Conservation (phyloP, 2,113 vertebrate species). For the Camelus bactrianus region DNA sequence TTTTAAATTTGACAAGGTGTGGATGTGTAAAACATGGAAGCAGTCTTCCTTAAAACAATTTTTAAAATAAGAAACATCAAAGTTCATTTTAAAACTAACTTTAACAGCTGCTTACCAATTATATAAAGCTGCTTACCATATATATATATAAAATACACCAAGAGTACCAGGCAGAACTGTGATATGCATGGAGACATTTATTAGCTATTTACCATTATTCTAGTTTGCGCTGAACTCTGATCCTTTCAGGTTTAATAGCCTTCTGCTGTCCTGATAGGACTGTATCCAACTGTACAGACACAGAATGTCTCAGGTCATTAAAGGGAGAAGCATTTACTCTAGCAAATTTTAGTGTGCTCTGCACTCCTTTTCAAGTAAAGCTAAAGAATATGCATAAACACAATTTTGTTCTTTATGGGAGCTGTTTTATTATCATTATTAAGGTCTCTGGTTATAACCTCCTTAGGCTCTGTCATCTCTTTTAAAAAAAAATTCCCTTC, state of each 20-base stretch:
- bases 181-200: neutral
- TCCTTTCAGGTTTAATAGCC: slow-evolving; percentile 32
- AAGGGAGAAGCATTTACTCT: slow-evolving; percentile 26
- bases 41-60: neutral
- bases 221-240: neutral
- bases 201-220: slow-evolving; percentile 25
- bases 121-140: neutral
- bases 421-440: slow-evolving; percentile 22
- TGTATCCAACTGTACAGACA: neutral
- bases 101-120: slow-evolving; percentile 17
- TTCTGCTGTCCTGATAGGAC: slow-evolving; percentile 20
- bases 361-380: neutral
- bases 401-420: slow-evolving; percentile 43
- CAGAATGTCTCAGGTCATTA: slow-evolving; percentile 39
- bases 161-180: neutral
- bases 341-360: slow-evolving; percentile 3
- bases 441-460: slow-evolving; percentile 21
- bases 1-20: neutral
- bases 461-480: neutral
- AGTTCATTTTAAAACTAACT: neutral
- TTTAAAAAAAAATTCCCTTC: neutral
- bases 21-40: neutral
- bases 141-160: slow-evolving; percentile 27
- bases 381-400: slow-evolving; percentile 45
- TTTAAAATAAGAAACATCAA: neutral